These are phyloP conservation scores for Agrypnia vestita DNA, from an alignment of 1,140 invertebrate species.

Conservation along the genomic window DNA sequence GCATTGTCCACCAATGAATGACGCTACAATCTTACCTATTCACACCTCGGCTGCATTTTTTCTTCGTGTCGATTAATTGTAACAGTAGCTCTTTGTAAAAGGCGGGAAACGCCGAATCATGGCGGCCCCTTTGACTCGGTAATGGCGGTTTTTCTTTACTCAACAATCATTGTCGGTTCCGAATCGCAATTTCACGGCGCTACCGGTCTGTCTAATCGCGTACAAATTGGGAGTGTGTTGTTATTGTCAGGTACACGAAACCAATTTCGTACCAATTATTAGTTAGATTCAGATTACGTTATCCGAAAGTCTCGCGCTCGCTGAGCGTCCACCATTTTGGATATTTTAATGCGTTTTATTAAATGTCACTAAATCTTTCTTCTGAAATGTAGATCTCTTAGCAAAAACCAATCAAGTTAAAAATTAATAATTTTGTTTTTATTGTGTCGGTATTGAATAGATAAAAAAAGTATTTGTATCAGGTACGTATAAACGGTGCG, in stretches of 20 bases:
- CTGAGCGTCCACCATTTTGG: background rate
- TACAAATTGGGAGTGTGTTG: conserved; percentile 39
- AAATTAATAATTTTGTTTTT: too few species aligned
- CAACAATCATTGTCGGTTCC: conserved; percentile 58
- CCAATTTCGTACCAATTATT: conserved; percentile 50
- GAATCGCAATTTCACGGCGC: conserved; percentile 59
- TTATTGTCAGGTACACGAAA: conserved; percentile 42
- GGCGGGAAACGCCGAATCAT: conserved; percentile 52
- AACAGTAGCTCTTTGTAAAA: conserved; percentile 40
- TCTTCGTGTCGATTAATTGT: conserved; percentile 34
- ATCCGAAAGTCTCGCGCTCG: background rate
- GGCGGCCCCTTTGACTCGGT: conserved; percentile 52
- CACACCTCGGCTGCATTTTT: conserved; percentile 34
- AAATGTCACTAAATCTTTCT: too few species aligned
- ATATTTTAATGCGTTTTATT: too few species aligned
- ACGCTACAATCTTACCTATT: conserved; percentile 33
- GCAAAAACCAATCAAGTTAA: too few species aligned
- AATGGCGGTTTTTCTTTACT: conserved; percentile 51
- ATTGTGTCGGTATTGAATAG: too few species aligned
- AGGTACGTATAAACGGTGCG: too few species aligned
- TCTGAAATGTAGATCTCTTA: too few species aligned
- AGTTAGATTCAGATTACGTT: conserved; percentile 29
- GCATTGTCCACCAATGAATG: conserved; percentile 6
- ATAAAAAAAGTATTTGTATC: too few species aligned
- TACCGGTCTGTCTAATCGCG: conserved; percentile 41